These are phyloP conservation scores for Apostichopus parvimensis DNA, from an alignment of 35 echinoderm and acorn worm species.

Conservation along the genomic window DNA sequence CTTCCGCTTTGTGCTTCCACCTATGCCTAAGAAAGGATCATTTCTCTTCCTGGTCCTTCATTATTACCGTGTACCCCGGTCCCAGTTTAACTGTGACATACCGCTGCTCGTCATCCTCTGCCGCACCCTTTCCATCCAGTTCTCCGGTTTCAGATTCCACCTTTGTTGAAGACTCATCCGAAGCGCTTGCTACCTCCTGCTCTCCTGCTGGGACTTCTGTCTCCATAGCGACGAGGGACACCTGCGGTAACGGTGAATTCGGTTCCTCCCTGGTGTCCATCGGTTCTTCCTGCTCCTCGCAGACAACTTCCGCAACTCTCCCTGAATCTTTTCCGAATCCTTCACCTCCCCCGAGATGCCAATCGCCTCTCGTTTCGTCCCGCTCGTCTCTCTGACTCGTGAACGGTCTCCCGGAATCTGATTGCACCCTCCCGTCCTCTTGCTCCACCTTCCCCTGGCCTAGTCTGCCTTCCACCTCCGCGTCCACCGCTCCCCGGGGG, in stretches of 20 bases:
- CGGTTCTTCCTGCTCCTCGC: neutral
- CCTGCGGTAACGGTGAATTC: conserved; percentile 16
- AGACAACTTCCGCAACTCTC: neutral
- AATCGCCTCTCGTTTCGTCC: neutral
- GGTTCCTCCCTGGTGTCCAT: conserved; percentile 35
- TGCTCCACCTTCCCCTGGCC: neutral
- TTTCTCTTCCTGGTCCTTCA: conserved; percentile 48
- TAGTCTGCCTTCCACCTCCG: neutral
- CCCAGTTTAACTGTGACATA: conserved; percentile 69
- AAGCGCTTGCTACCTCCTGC: neutral
- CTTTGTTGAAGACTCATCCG: neutral
- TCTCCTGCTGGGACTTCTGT: neutral
- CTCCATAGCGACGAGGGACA: conserved; percentile 1
- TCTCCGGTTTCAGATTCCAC: neutral
- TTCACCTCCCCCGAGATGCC: too few species aligned
- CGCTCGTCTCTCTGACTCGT: neutral
- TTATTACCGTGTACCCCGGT: conserved; percentile 75
- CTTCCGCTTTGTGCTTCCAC: too few species aligned
- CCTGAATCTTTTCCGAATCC: neutral
- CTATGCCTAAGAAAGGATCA: too few species aligned
- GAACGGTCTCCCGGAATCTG: neutral
- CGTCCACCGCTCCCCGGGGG: neutral
- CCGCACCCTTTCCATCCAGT: neutral
- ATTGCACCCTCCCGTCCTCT: neutral
- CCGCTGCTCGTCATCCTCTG: neutral